phyloP scores from a whole-genome alignment of 2,797 vertebrate genomes.

The Erethizon dorsatum region DNA sequence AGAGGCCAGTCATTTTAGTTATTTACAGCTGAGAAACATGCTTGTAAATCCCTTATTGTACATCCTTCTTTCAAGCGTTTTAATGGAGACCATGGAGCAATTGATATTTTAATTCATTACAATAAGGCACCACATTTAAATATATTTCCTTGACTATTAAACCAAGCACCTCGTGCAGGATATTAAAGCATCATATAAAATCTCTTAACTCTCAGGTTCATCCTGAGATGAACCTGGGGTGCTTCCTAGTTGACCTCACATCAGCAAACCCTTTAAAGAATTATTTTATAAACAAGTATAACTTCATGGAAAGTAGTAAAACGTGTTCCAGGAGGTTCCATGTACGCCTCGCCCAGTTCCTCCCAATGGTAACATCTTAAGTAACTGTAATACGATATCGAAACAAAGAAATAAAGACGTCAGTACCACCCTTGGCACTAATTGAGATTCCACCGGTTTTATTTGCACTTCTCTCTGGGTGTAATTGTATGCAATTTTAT shows the following conservation, averaged over 20 bases:
- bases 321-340: background rate
- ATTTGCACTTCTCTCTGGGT: background rate
- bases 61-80: background rate
- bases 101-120: conserved; percentile 3
- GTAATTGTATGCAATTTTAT: conserved; percentile 24
- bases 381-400: background rate
- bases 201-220: background rate
- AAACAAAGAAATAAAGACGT: conserved; percentile 16
- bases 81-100: background rate
- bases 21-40: background rate
- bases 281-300: conserved; percentile 33
- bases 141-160: conserved; percentile 44
- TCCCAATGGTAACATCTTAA: background rate
- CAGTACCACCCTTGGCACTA: background rate
- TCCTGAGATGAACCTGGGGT: background rate
- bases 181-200: background rate
- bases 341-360: background rate
- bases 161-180: background rate
- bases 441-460: conserved; percentile 27
- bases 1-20: background rate
- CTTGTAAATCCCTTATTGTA: background rate
- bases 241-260: background rate
- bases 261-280: conserved; percentile 27
- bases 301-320: conserved; percentile 29
- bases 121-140: background rate